Evolutionary conservation across 2,113 vertebrate genomes (phyloP), one percentile per base, ranked within the genome.

Genomic region (Abramis brama): DNA sequence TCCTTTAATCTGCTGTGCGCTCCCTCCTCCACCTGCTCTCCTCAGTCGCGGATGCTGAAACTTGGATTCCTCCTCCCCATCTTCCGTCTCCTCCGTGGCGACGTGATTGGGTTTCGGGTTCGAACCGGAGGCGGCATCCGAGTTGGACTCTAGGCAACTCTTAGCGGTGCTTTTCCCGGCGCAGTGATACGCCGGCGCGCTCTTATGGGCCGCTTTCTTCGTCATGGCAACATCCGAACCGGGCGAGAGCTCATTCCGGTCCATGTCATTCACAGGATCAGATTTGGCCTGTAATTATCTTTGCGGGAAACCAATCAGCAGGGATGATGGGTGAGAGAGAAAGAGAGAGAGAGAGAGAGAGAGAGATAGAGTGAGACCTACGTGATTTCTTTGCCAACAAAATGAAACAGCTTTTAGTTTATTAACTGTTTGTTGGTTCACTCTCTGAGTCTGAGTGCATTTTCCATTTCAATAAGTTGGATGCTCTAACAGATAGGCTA

Each of bases 191-290:
- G 83, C 87, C 47, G 85, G 85, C 88, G 90, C 79, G 74, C 87
- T 89, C 52, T 73, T 85, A 78, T 90, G 89, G 87, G 84, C 90
- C 79, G 90, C 90, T 85, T 91, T 90, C 89, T 90, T 91, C 60
- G 91, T 92, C 93, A 88, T 89, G 87, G 91, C 91, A 91, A 90
- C 92, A 89, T 91, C 91, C 85, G 87, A 92, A 85, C 91, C 70
- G 60, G 89, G 90, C 85, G 94, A 91, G 89, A 90, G 87, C 87
- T 94, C 93, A 90, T 92, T 93, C 88, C 90, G 94, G 92, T 95
- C 94, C 94, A 94, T 95, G 92, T 92, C 91, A 93, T 92, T 93
- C 89, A 90, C 89, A 88, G 91, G 89, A 92, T 93, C 92, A 91
- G 89, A 94, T 90, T 87, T 92, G 93, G 88, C 89, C 91, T 93